Evolutionary conservation across 2,113 vertebrate species (phyloP), one percentile per base, ranked within the genome.

Genomic region (Hassar affinis): DNA sequence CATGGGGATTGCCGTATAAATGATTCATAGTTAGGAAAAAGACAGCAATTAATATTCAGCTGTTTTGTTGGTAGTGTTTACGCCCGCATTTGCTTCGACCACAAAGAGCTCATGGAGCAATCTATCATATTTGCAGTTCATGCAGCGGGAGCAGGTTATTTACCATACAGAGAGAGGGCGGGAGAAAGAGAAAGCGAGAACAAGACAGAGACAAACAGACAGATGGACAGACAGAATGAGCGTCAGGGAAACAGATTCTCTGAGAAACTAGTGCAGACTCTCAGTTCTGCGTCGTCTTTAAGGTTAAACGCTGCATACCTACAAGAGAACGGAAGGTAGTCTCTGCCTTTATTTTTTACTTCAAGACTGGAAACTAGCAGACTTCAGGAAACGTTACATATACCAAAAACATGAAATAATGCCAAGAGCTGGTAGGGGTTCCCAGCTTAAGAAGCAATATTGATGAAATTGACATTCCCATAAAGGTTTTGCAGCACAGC

Each of bases 1-100:
- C 51, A 69, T 38, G 56, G 62, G 74, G 42, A 69, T 62, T 71
- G 68, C 52, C 72, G 57, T 57, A 80, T 82, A 80, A 87, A 89
- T 87, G 76, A 88, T 87, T 89, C 82, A 89, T 89, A 83, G 84
- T 85, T 68, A 75, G 72, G 64, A 85, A 78, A 86, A 80, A 86
- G 82, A 80, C 20, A 33, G 80, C 80, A 62, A 87, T 88, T 89
- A 83, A 87, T 89, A 79, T 87, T 87, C 87, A 83, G 80, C 81
- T 75, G 85, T 78, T 82, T 82, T 85, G 51, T 8, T 83, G 75
- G 83, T 79, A 49, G 59, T 84, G 82, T 86, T 84, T 85, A 86
- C 80, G 35, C 79, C 78, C 84, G 80, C 62, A 75, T 86, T 84
- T 81, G 52, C 64, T 81, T 69, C 69, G 52, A 68, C 84, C 85